Percentiles rank a stretch among this genome's conserved stretches.
These are phyloP conservation scores for Peromyscus melanophrys DNA, from an alignment of 2,797 vertebrate species.

Conservation along the genomic window DNA sequence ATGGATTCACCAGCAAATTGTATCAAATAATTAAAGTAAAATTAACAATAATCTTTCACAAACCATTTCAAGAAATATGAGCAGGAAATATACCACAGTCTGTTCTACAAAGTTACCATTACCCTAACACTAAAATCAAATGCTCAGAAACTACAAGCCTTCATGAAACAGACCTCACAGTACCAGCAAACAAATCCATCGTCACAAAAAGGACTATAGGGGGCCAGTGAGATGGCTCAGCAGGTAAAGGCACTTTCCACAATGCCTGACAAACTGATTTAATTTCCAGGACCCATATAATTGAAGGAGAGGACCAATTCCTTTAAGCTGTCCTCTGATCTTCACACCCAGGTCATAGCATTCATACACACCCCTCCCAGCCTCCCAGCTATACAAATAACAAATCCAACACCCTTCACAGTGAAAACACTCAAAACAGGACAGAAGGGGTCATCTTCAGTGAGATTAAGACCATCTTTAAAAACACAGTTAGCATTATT, in stretches of 20 bases:
- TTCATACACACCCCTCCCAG: background rate
- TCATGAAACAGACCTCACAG: constrained; percentile 5
- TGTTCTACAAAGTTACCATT: background rate
- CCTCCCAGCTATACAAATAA: background rate
- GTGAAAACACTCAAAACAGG: background rate
- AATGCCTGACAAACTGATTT: background rate
- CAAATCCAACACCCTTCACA: constrained; percentile 1
- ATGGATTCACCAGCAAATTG: background rate
- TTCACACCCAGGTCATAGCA: background rate
- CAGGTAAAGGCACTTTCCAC: background rate
- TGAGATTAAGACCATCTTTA: background rate
- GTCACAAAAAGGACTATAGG: background rate
- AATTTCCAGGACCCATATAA: background rate
- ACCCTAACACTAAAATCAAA: constrained; percentile 17
- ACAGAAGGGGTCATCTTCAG: background rate
- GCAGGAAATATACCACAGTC: background rate
- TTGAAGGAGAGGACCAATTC: background rate
- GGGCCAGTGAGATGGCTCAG: no score
- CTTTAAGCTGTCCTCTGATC: background rate
- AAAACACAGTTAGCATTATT: background rate
- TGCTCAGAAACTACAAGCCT: background rate
- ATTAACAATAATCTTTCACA: constrained; percentile 29
- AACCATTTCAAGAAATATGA: background rate
- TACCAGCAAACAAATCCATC: background rate
- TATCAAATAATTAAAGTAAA: constrained; percentile 18